Evolutionary conservation across 30 jellyfish, hydroid and myxozoan genomes (phyloP), one percentile per base, ranked within the genome.

Genomic region (Hydra vulgaris): DNA sequence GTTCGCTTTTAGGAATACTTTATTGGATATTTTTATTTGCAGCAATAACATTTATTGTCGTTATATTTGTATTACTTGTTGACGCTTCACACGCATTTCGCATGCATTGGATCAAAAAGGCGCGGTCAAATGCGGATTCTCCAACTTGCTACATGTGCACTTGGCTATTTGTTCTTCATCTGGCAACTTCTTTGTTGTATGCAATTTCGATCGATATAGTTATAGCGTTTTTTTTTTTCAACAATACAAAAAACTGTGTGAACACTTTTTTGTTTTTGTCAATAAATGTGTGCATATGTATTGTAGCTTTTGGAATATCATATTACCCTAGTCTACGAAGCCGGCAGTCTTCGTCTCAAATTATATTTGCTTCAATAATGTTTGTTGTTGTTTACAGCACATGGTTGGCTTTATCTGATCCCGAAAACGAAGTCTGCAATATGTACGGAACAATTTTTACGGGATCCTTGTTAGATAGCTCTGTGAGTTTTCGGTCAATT

Each of bases 81-180:
- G 96, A 94, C 68, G 82, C 81, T 72, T 84, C 96, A 54, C 94
- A 84, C 40, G 89, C 96, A 15, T 94, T 93, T 90, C 88, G 85
- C 77, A 77, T 94, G 26, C 69, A 83, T 15, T 86, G 96, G 95
- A 72, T 94, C 84, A 84, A 90, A 22, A 79, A 84, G 7, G 95
- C 99, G 21, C 94, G 79, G 24, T 84, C 27, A 70, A 85, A 78
- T 8, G 77, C 87, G 52, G 88, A 88, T 25, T 83, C 82, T 68
- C 99, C 99, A 0, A 94, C 99, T 0, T 94, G 99, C 73, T 94
- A 94, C 54, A 21, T 94, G 54, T 87, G 99, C 80, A 94, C 99
- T 0, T 94, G 99, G 99, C 84, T 94, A 70, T 94, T 94, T 78
- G 79, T 81, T 17, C 82, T 94, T 17, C 99, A 94, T 68, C 73